Conservation (phyloP, 2,797 vertebrate genomes). For the Eleutherodactylus coqui region DNA sequence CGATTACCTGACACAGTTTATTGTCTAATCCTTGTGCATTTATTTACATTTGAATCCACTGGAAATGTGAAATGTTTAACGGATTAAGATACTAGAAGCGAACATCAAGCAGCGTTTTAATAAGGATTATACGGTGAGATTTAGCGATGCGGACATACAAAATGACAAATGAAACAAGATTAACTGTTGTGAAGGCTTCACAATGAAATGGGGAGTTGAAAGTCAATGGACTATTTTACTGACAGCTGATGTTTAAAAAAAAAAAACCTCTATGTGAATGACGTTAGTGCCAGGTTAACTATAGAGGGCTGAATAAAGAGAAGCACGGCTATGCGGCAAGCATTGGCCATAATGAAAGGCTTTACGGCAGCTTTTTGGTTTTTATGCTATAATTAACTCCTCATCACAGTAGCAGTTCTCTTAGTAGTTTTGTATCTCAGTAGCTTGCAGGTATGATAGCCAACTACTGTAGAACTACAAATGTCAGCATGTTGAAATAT, state of each 20-base stretch:
- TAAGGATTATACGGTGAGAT: constrained; percentile 43
- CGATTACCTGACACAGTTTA: neutral
- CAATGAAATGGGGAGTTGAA: neutral
- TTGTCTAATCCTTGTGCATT: neutral
- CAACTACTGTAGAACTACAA: neutral
- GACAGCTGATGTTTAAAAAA: neutral
- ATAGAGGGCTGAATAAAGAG: neutral
- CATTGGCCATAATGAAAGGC: neutral
- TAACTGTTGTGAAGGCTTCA: constrained; percentile 10
- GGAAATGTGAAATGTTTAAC: constrained; percentile 2
- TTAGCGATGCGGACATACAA: constrained; percentile 17
- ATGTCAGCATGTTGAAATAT: neutral
- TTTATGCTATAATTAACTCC: neutral
- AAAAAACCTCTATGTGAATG: neutral
- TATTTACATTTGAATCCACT: constrained; percentile 26
- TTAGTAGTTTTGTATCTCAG: neutral
- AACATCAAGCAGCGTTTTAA: constrained; percentile 37
- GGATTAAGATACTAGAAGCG: constrained; percentile 36
- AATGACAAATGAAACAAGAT: constrained; percentile 49
- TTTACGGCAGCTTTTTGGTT: neutral
- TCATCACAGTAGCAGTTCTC: neutral
- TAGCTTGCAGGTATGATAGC: neutral
- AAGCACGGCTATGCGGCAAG: neutral
- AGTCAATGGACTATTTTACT: neutral
- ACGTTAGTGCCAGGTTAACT: neutral